phyloP scores from a whole-genome alignment of 1,140 invertebrate genomes.

The Octopus bimaculoides region DNA sequence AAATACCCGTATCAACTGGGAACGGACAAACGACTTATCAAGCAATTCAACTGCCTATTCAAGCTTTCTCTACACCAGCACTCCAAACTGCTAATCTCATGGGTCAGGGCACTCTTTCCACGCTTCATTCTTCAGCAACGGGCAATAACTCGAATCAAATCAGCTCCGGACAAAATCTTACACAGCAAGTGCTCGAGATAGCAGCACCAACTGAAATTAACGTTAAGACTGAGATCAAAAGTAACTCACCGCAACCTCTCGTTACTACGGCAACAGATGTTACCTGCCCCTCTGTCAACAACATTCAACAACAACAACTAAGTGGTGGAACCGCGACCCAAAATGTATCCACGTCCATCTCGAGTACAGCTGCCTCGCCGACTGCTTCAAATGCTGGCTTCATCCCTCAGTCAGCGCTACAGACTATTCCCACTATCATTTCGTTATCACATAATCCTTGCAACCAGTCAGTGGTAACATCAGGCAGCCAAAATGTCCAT shows the following conservation, averaged over 20 bases:
- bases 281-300: neutral
- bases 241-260: slow-evolving; percentile 6
- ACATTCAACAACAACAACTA: neutral
- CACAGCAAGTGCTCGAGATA: slow-evolving; percentile 1
- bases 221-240: slow-evolving; percentile 9
- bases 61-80: neutral
- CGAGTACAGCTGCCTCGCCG: neutral
- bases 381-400: neutral
- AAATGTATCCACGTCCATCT: neutral
- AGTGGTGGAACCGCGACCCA: neutral
- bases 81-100: neutral
- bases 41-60: slow-evolving; percentile 16
- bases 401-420: neutral
- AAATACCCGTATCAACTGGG: slow-evolving; percentile 75
- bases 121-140: neutral
- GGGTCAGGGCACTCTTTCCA: neutral
- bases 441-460: neutral
- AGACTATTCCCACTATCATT: neutral
- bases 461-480: neutral
- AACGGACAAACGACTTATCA: slow-evolving; percentile 74
- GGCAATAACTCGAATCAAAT: neutral
- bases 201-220: neutral
- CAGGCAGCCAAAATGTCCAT: slow-evolving; percentile 25
- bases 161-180: neutral
- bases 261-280: slow-evolving; percentile 11